A percentile compares a stretch with the other conserved stretches of the same genome.
phyloP scores from a whole-genome alignment of 92 coral and sea anemone species.

The Parazoanthus darwini region DNA sequence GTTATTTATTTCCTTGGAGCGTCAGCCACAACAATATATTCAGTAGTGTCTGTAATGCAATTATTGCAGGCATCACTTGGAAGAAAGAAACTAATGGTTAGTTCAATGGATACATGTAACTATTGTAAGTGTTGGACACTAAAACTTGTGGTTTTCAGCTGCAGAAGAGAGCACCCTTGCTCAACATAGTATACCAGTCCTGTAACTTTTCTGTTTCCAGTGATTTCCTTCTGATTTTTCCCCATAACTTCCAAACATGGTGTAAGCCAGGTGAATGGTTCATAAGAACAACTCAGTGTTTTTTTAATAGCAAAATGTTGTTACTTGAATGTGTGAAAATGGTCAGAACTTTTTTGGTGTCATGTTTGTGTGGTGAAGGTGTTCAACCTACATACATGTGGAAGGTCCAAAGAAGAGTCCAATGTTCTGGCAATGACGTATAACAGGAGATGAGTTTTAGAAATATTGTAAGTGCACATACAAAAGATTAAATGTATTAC shows the following conservation, averaged over 20 bases:
- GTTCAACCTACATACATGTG: background rate
- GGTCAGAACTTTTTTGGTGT: too few relatives aligned
- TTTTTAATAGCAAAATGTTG: background rate
- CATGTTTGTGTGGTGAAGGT: background rate
- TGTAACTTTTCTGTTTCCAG: background rate
- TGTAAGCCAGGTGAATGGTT: too few relatives aligned
- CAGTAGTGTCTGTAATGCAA: background rate
- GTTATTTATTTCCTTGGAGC: conserved; percentile 40
- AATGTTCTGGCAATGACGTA: background rate
- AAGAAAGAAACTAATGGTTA: background rate
- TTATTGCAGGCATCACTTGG: conserved; percentile 10
- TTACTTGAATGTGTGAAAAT: background rate
- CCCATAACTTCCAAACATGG: background rate
- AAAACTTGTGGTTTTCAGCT: background rate
- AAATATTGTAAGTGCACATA: background rate
- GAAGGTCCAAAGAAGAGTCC: background rate
- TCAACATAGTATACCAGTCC: background rate
- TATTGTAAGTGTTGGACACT: background rate
- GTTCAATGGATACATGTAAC: background rate
- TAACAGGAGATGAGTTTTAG: too few relatives aligned
- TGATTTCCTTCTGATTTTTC: background rate
- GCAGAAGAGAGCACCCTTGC: background rate
- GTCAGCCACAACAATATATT: background rate
- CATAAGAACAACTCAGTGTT: background rate
- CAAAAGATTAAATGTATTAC: too few relatives aligned